Conservation (phyloP, 2,797 vertebrate species). For the Taeniopygia guttata region DNA sequence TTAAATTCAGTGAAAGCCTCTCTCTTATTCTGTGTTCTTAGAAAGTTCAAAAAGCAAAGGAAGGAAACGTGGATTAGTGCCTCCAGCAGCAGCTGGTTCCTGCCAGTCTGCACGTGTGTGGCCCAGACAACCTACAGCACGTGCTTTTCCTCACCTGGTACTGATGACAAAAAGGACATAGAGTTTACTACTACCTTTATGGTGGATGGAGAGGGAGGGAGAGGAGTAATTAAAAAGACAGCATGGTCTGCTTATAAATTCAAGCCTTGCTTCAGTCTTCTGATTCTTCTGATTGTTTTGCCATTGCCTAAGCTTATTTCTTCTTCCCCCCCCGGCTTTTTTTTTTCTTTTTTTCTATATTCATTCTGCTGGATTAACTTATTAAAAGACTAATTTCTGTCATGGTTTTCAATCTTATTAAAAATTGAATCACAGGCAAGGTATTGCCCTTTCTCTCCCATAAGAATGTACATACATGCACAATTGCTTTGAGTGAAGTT, state of each 20-base stretch:
- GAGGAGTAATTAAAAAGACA: background rate
- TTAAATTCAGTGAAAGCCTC: background rate
- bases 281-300: background rate
- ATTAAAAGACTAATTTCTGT: background rate
- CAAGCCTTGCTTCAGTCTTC: background rate
- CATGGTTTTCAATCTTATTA: background rate
- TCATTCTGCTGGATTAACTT: background rate
- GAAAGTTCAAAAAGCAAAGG: background rate
- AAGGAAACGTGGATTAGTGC: background rate
- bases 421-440: background rate
- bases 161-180: background rate
- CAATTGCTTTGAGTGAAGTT: background rate
- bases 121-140: background rate
- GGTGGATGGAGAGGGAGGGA: background rate
- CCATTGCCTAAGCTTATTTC: background rate
- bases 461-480: background rate
- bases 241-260: background rate
- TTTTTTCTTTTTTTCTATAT: no score
- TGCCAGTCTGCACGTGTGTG: rapidly evolving
- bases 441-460: background rate
- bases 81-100: background rate
- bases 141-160: background rate
- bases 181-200: background rate
- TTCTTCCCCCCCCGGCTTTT: no score
- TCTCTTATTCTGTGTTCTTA: background rate